Percentiles rank a stretch among this genome's conserved stretches.
Conservation (phyloP, 2,113 vertebrate genomes). For the Silurus meridionalis region DNA sequence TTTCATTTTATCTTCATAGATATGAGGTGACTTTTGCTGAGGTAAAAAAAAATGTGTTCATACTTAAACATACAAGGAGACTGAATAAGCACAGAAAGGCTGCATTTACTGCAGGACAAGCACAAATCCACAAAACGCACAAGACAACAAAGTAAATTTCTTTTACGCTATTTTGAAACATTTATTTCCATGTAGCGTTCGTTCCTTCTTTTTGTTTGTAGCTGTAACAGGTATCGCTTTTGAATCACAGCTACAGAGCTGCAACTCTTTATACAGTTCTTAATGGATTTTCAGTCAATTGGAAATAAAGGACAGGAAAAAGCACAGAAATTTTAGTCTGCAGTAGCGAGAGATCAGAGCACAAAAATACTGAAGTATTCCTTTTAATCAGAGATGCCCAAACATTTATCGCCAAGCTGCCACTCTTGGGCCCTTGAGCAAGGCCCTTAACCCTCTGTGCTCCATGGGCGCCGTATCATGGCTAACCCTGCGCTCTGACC, state of each 20-base stretch:
- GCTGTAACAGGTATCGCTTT: not conserved
- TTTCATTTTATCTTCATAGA: not conserved
- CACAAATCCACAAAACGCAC: not conserved
- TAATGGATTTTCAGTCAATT: not conserved
- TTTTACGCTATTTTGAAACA: not conserved
- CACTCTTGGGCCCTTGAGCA: no score
- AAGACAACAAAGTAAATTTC: not conserved
- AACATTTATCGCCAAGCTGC: no score
- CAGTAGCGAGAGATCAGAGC: not conserved
- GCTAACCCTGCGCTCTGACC: no score
- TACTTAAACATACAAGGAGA: not conserved
- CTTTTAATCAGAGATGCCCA: not conserved
- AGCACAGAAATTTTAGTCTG: not conserved
- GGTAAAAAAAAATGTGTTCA: not conserved
- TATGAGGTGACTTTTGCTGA: not conserved
- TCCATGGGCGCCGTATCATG: no score
- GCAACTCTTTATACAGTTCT: not conserved
- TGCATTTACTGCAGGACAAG: not conserved
- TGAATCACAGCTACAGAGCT: not conserved
- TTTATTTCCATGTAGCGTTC: no score
- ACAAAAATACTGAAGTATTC: slow-evolving; percentile 2
- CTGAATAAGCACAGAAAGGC: not conserved
- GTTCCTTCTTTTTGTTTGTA: not conserved
- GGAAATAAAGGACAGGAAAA: not conserved
- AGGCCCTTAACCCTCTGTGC: no score